phyloP scores from a whole-genome alignment of 1,140 invertebrate species.

The Ephestia elutella region DNA sequence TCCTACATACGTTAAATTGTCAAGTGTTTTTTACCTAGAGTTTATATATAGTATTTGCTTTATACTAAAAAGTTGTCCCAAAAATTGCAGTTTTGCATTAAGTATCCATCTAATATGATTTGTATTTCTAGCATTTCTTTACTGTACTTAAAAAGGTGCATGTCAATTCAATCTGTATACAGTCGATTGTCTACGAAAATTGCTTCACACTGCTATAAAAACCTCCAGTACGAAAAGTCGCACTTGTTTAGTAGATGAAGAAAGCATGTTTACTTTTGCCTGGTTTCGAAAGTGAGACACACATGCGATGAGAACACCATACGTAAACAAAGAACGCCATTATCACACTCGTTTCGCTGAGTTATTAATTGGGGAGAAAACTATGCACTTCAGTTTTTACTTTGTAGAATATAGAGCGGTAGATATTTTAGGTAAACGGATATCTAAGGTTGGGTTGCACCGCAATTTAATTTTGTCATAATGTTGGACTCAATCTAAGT shows the following conservation, averaged over 20 bases:
- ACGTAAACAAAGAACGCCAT: slow-evolving; percentile 10
- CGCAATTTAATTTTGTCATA: too few species aligned
- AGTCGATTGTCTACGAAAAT: neutral
- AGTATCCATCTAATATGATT: too few species aligned
- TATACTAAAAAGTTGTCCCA: too few species aligned
- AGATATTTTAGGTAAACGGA: neutral
- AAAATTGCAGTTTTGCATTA: too few species aligned
- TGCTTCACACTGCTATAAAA: neutral
- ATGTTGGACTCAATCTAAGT: too few species aligned
- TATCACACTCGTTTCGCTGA: slow-evolving; percentile 25
- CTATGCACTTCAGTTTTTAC: slow-evolving; percentile 11
- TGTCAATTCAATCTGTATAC: too few species aligned
- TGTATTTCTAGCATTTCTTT: too few species aligned
- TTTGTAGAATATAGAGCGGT: slow-evolving; percentile 15
- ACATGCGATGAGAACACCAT: slow-evolving; percentile 1
- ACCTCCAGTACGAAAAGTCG: neutral
- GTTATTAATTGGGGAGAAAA: slow-evolving; percentile 8
- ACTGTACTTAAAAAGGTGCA: too few species aligned
- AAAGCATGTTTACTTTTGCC: neutral
- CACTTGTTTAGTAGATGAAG: neutral
- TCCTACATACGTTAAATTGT: too few species aligned
- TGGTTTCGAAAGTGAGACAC: neutral
- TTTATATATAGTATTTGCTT: too few species aligned
- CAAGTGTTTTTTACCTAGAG: too few species aligned
- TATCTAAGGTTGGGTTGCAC: neutral